These are phyloP conservation scores for Todiramphus chloris DNA, from an alignment of 2,113 vertebrate genomes.

Conservation along the genomic window DNA sequence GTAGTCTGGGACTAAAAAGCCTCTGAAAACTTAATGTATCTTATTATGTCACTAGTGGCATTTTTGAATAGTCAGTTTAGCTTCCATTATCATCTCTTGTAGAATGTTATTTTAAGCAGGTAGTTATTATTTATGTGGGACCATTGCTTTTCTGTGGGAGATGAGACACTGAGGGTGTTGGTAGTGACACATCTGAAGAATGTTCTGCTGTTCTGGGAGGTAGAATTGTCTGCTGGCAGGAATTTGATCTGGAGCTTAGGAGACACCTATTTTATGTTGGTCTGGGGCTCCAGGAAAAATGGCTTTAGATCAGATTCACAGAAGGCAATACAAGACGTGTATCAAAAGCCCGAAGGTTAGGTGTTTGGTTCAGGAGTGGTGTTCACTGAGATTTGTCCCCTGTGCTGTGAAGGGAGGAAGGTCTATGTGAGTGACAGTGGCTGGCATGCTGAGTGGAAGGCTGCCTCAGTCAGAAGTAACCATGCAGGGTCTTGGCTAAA, in stretches of 20 bases:
- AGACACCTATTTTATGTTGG: background rate
- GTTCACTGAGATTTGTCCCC: background rate
- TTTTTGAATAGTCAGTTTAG: background rate
- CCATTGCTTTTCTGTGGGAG: background rate
- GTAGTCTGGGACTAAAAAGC: background rate
- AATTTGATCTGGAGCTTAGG: background rate
- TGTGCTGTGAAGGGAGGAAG: background rate
- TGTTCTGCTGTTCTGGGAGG: background rate
- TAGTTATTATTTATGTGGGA: background rate
- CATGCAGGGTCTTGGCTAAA: background rate
- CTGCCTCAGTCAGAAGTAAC: background rate
- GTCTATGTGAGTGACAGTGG: background rate
- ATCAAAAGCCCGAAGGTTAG: background rate
- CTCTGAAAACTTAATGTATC: background rate
- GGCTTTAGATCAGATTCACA: background rate
- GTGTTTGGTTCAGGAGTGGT: background rate
- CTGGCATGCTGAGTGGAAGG: background rate
- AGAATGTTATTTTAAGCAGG: background rate
- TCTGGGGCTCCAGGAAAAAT: background rate
- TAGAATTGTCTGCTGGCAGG: background rate
- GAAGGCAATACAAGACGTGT: background rate
- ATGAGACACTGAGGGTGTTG: background rate
- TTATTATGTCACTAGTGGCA: background rate
- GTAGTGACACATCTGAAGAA: background rate
- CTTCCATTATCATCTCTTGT: background rate